Evolutionary conservation across 2,113 vertebrate genomes (phyloP).

Genomic region (Polyodon spathula): DNA sequence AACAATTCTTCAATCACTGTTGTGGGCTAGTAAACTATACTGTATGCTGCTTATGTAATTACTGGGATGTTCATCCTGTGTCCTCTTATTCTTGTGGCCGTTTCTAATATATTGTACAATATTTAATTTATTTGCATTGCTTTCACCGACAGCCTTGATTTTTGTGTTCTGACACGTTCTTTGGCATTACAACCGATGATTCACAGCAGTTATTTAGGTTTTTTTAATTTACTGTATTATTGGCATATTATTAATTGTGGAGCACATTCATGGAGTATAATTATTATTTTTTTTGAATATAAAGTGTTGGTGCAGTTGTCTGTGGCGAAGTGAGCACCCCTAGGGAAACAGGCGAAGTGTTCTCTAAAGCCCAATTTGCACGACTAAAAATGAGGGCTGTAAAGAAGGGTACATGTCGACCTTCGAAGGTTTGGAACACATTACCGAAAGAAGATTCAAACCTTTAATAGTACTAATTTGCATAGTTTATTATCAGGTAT

Average conservation of each 20-base stretch:
- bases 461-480: no score
- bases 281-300: neutral
- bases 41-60: neutral
- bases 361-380: no score
- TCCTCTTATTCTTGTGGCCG: neutral
- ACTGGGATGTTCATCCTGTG: neutral
- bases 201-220: constrained; percentile 4
- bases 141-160: neutral
- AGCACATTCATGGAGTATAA: neutral
- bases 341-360: no score
- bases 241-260: constrained; percentile 10
- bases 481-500: no score
- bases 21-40: neutral
- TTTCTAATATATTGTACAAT: neutral
- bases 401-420: no score
- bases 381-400: no score
- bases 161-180: constrained; percentile 2
- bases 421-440: no score
- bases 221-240: constrained; percentile 8
- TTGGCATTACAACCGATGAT: constrained; percentile 5
- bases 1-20: no score
- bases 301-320: no score
- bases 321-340: no score
- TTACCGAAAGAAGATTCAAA: no score
- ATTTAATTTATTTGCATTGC: neutral